A percentile compares a stretch with the other conserved stretches of the same genome.
phyloP scores from a whole-genome alignment of 2,888 invertebrate species.

The Orthosia gothica region DNA sequence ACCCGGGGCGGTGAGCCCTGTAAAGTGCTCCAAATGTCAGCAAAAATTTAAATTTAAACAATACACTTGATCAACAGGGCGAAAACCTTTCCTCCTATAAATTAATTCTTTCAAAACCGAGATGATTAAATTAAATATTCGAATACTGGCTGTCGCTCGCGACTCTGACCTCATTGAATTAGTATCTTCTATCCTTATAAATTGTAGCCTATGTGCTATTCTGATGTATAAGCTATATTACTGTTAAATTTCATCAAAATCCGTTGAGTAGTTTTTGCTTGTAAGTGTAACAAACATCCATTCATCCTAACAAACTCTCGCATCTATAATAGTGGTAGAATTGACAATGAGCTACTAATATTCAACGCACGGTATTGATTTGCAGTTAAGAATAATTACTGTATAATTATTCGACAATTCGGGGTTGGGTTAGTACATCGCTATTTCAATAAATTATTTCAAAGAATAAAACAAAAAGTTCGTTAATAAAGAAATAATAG shows the following conservation, averaged over 20 bases:
- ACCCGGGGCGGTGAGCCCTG: conserved; percentile 42
- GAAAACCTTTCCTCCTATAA: conserved; percentile 13
- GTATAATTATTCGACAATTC: too few species aligned
- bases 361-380: background rate
- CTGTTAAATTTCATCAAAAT: too few species aligned
- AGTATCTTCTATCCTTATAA: too few species aligned
- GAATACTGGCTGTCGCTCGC: background rate
- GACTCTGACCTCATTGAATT: too few species aligned
- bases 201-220: too few species aligned
- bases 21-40: conserved; percentile 50
- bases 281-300: too few species aligned
- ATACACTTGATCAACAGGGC: conserved; percentile 40
- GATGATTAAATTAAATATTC: conserved; percentile 17
- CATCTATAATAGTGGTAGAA: too few species aligned
- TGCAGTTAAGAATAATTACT: background rate
- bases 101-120: conserved; percentile 17
- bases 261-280: too few species aligned
- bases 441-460: too few species aligned
- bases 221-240: too few species aligned
- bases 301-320: too few species aligned
- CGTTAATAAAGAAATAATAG: background rate
- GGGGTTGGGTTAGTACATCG: too few species aligned
- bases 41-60: conserved; percentile 53
- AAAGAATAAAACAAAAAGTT: background rate
- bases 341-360: conserved; percentile 1